Base-by-base conservation (phyloP, 2,888 invertebrate genomes). In the Drosophila acutilabella region DNA sequence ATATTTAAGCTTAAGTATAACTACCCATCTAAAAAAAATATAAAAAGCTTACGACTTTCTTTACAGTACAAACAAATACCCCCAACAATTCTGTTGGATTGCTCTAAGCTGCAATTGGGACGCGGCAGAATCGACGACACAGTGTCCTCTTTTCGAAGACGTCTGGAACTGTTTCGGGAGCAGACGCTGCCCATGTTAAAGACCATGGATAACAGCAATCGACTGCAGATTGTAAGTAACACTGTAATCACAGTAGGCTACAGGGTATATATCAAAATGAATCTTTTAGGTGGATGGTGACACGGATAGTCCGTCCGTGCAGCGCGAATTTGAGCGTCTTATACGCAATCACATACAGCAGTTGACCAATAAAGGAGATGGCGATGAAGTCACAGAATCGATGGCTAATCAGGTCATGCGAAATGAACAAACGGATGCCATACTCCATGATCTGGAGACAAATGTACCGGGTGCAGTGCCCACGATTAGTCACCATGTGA, bases 151-250 rank as follows among this genome's bases (percentile, higher is more conserved):
- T 97, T 98, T 92, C 93, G 97, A 42, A 94, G 96, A 62, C 94
- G 98, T 30, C 93, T 98, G 54, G 97, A 97, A 91, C 94, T 97
- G 68, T 98, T 98, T 93, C 94, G 98, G 0, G 97, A 97, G 87
- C 95, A 96, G 62, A 96, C 97, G 1, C 93, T 98, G 80, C 98
- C 98, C 1, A 97, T 98, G 96, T 93, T 98, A 61, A 97, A 97
- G 92, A 94, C 94, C 1, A 93, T 98, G 92, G 98, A 98, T 89
- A 96, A 95, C 81, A 95, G 96, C 74, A 96, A 95, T 88, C 94
- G 98, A 52, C 94, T 98, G 50, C 95, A 95, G 71, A 97, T 98
- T 89, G 97, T 97, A 93, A 95, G 96, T 93, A n/a, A 33, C 2
- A 13, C 0, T 7, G 5, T 0, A 26, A 13, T 0, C 0, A 16